Evolutionary conservation across 2,888 invertebrate species (phyloP).

Genomic region (Arctia plantaginis): DNA sequence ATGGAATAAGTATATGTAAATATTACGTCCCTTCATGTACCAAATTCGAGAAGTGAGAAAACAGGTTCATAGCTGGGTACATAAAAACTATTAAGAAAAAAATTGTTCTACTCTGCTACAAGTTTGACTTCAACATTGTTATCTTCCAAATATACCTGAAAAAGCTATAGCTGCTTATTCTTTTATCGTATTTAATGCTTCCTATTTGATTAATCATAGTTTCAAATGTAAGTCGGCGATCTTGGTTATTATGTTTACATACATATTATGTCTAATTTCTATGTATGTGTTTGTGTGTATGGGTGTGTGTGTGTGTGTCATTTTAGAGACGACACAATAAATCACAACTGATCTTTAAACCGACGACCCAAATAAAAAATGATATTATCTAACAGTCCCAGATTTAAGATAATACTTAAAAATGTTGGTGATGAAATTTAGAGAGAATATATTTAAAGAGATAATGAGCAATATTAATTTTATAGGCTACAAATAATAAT

Average conservation of each 20-base stretch:
- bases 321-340: neutral
- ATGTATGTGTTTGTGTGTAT: neutral
- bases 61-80: too few species aligned
- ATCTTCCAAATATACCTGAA: neutral
- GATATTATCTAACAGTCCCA: neutral
- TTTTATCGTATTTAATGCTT: neutral
- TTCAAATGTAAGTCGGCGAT: neutral
- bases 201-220: neutral
- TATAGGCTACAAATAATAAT: neutral
- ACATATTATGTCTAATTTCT: neutral
- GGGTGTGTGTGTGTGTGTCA: neutral
- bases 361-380: neutral
- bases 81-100: neutral
- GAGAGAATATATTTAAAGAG: neutral
- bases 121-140: neutral
- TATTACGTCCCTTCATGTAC: neutral
- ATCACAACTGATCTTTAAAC: constrained; percentile 7
- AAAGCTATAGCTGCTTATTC: neutral
- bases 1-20: neutral
- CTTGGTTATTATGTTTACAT: neutral
- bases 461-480: neutral
- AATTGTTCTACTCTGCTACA: neutral
- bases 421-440: neutral
- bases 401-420: neutral
- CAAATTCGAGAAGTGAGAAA: neutral